Percentiles rank a stretch among this genome's conserved stretches.
These are phyloP conservation scores for Muscina levida DNA, from an alignment of 2,888 invertebrate species.

Conservation along the genomic window DNA sequence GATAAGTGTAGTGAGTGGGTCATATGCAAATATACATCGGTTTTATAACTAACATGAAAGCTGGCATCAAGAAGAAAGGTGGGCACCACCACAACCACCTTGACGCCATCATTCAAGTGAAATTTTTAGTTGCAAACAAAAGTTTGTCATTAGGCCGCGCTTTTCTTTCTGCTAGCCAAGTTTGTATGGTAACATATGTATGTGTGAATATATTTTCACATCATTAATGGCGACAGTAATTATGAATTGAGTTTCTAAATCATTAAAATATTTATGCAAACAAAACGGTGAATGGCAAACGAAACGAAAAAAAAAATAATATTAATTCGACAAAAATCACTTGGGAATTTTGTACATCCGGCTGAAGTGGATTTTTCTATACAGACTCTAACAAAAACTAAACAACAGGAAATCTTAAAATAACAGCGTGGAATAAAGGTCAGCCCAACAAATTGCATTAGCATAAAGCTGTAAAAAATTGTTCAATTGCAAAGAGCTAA, in stretches of 20 bases:
- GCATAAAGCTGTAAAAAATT: no score
- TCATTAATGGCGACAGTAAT: constrained; percentile 52
- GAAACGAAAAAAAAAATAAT: background rate
- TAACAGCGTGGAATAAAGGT: no score
- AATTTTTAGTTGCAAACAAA: constrained; percentile 6
- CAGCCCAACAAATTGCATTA: no score
- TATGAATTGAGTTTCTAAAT: constrained; percentile 47
- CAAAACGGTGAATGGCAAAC: background rate
- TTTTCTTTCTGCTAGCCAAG: background rate
- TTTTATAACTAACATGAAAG: background rate
- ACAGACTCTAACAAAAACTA: background rate
- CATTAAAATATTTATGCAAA: constrained; percentile 44
- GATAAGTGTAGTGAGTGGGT: constrained; percentile 13
- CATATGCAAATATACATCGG: constrained; percentile 8
- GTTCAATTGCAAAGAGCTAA: no score
- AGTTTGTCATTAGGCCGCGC: constrained; percentile 4
- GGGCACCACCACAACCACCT: background rate
- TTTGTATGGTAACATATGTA: constrained; percentile 8
- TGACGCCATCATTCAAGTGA: background rate
- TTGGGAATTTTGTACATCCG: background rate
- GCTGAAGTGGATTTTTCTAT: background rate
- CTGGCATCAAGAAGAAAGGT: background rate
- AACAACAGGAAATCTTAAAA: background rate
- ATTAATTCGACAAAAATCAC: background rate
- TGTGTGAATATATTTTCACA: constrained; percentile 52